Conservation (phyloP, 2,888 invertebrate species). For the Agelastica alni region DNA sequence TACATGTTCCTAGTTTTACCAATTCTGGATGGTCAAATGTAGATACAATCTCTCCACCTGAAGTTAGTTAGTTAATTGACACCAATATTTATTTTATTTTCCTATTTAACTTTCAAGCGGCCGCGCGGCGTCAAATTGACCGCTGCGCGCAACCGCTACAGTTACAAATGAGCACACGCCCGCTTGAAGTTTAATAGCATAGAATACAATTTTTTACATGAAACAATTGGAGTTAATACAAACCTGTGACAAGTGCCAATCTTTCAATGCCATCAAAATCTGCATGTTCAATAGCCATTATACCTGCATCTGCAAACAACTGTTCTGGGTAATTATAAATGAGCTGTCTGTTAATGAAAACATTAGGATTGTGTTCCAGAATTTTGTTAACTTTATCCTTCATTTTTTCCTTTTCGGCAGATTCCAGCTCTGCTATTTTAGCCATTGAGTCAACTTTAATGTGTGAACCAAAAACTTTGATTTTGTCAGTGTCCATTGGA, state of each 20-base stretch:
- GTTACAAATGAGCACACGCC: too few species aligned
- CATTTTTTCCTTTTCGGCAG: slow-evolving; percentile 99
- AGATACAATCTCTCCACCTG: slow-evolving; percentile 93
- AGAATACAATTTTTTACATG: too few species aligned
- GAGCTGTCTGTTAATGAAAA: slow-evolving; percentile 97
- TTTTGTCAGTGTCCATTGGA: slow-evolving; percentile 99
- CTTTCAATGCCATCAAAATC: slow-evolving; percentile 99
- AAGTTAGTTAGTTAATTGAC: too few species aligned
- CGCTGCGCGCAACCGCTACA: too few species aligned
- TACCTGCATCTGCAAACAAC: slow-evolving; percentile 94
- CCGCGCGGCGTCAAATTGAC: too few species aligned
- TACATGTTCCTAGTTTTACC: slow-evolving; percentile 92
- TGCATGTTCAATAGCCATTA: slow-evolving; percentile 99
- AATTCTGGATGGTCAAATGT: slow-evolving; percentile 94
- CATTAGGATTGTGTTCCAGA: slow-evolving; percentile 90
- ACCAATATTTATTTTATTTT: too few species aligned
- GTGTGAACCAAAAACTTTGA: slow-evolving; percentile 97
- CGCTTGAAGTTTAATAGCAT: too few species aligned
- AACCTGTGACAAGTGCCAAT: slow-evolving; percentile 84
- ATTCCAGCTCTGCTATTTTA: slow-evolving; percentile 95
- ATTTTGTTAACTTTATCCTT: slow-evolving; percentile 98
- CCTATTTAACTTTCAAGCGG: too few species aligned
- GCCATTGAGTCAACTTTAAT: slow-evolving; percentile 91
- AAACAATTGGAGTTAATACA: background rate
- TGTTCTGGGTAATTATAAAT: slow-evolving; percentile 99